Evolutionary conservation across 2,888 invertebrate species (phyloP).

Genomic region (Aphidoletes aphidimyza): DNA sequence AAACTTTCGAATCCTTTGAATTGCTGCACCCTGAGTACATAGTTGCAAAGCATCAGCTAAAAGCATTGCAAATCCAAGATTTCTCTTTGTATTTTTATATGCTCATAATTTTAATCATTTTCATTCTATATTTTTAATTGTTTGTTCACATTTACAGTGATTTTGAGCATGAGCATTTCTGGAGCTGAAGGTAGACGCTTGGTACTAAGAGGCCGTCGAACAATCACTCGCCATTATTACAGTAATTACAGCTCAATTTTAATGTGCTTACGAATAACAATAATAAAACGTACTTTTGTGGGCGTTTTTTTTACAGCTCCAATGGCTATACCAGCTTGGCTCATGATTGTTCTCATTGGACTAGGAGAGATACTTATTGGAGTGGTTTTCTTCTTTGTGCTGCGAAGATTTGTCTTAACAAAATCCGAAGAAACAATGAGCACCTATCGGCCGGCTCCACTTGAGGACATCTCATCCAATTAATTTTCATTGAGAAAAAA

Average conservation of each 20-base stretch:
- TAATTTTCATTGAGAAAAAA: background rate
- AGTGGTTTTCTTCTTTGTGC: constrained; percentile 73
- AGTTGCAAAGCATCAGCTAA: background rate
- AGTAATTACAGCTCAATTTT: constrained; percentile 69
- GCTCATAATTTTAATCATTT: background rate
- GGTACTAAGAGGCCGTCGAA: constrained; percentile 81
- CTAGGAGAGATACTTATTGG: constrained; percentile 77
- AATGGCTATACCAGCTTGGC: constrained; percentile 81
- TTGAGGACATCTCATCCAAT: constrained; percentile 61
- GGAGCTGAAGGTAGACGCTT: constrained; percentile 82
- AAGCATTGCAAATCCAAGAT: background rate
- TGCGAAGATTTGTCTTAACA: constrained; percentile 75
- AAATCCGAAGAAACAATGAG: constrained; percentile 63
- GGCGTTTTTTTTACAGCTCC: constrained; percentile 68
- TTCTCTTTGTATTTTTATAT: background rate
- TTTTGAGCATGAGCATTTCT: constrained; percentile 75
- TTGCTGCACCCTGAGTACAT: background rate
- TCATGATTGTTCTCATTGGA: constrained; percentile 76
- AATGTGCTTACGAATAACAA: constrained; percentile 39
- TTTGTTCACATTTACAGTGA: constrained; percentile 68
- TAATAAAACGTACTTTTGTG: constrained; percentile 52
- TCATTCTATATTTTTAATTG: background rate
- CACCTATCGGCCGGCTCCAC: constrained; percentile 64
- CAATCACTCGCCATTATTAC: constrained; percentile 80
- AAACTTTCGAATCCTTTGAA: background rate